Evolutionary conservation across 2,888 invertebrate genomes (phyloP), one percentile per base, ranked within the genome.

Genomic region (Lissonota sp.): DNA sequence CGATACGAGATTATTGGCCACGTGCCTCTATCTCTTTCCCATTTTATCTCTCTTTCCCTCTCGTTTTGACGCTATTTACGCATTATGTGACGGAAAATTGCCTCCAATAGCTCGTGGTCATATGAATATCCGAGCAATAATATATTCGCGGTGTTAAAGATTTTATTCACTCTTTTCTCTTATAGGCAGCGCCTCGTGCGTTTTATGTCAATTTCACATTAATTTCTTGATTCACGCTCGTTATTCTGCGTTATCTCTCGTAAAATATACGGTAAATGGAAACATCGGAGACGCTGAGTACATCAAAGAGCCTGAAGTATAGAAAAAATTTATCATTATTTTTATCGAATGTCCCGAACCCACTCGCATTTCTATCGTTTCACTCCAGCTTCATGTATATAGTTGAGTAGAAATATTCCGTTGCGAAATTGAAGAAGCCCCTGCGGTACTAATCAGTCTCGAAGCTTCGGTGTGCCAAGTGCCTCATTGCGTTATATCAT

Each of bases 361-460:
- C 16, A 62, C 16, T 62, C 37, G 40, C 40, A 39, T 7, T 62
- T 26, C 5, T 26, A 55, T 67, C 63, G 26, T 53, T 6, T 63
- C 16, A 16, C 39, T 72, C 53, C n/a, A 63, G 12, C 26, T 62
- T 3, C 10, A 39, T 42, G 14, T 10, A 40, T 63, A 63, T 57
- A 49, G 39, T 40, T n/a, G 16, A 37, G 26, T 39, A 14, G 3
- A 67, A 71, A 42, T 67, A 26, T 66, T 37, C 67, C 16, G 63
- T 42, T 55, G 60, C 67, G 49, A 80, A 76, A 80, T 80, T 67
- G 67, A 76, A 76, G 76, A 76, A 80, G 67, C 72, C 80, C 75
- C 76, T 72, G 76, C 40, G 67, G 72, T 72, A 72, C 66, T 80
- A 71, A 80, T 80, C 75, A 80, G 76, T 49, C 51, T 16, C 63